Evolutionary conservation across 1,140 invertebrate species (phyloP).

Genomic region (Platyscapa corneri): DNA sequence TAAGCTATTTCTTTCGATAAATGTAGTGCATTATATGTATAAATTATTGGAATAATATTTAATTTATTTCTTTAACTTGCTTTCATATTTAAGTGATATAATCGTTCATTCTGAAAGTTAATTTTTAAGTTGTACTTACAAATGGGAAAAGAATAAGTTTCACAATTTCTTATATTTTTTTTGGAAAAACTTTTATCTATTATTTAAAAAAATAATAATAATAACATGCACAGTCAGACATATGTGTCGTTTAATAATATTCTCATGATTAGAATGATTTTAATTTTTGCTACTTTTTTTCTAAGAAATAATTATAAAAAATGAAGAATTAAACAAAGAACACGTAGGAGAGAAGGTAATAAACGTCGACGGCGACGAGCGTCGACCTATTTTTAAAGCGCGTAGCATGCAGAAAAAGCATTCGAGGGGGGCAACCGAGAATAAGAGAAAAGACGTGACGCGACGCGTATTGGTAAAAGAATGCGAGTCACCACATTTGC

Average conservation of each 20-base stretch:
- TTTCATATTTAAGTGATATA: too few species aligned
- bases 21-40: neutral
- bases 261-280: neutral
- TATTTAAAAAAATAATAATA: too few species aligned
- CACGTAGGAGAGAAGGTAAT: neutral
- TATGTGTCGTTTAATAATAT: neutral
- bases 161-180: too few species aligned
- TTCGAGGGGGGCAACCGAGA: slow-evolving; percentile 25
- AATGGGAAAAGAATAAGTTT: too few species aligned
- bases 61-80: too few species aligned
- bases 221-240: too few species aligned
- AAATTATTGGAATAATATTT: too few species aligned
- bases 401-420: slow-evolving; percentile 39
- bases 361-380: slow-evolving; percentile 40
- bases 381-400: slow-evolving; percentile 66
- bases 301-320: neutral
- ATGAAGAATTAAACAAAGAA: slow-evolving; percentile 8
- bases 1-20: neutral
- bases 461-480: slow-evolving; percentile 55
- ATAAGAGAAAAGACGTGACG: slow-evolving; percentile 36
- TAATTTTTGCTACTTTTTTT: neutral
- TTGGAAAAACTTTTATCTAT: too few species aligned
- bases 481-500: slow-evolving; percentile 48
- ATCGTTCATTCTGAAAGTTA: too few species aligned
- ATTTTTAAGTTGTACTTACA: too few species aligned